Conservation (phyloP, 2,888 invertebrate species). For the Frankliniella intonsa region DNA sequence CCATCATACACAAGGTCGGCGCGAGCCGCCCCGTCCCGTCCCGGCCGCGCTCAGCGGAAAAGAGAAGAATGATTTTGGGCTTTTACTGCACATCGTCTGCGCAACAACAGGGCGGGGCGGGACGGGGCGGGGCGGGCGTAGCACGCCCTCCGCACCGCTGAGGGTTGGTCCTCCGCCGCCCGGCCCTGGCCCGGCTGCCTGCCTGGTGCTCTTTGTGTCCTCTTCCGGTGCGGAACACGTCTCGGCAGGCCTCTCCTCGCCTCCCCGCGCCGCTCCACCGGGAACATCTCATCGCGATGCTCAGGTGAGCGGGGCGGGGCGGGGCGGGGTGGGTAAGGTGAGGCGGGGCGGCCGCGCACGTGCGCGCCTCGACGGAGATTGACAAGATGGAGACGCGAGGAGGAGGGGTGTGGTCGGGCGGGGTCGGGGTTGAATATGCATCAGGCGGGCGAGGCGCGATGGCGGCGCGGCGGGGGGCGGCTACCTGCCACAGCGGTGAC, state of each 20-base stretch:
- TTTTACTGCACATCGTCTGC: background rate
- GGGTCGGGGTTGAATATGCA: no score
- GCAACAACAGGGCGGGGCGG: background rate
- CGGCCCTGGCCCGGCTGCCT: no score
- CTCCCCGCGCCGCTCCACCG: background rate
- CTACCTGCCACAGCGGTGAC: no score
- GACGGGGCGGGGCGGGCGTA: background rate
- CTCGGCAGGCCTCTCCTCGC: background rate
- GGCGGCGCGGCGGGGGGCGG: no score
- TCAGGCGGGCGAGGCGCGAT: no score
- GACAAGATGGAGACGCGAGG: no score
- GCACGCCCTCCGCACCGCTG: slow-evolving; percentile 7
- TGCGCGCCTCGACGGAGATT: no score
- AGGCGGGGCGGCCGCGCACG: no score
- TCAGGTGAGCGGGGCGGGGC: background rate
- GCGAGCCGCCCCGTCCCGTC: background rate
- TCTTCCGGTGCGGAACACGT: slow-evolving; percentile 20
- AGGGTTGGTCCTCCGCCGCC: background rate
- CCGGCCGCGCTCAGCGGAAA: background rate
- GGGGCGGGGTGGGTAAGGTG: no score
- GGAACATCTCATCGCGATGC: background rate
- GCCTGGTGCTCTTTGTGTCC: background rate
- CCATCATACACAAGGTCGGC: no score
- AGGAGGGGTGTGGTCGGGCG: no score
- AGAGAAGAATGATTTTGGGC: background rate